Base-by-base conservation (phyloP, 2,888 invertebrate species). In the Drosophila macrospina region DNA sequence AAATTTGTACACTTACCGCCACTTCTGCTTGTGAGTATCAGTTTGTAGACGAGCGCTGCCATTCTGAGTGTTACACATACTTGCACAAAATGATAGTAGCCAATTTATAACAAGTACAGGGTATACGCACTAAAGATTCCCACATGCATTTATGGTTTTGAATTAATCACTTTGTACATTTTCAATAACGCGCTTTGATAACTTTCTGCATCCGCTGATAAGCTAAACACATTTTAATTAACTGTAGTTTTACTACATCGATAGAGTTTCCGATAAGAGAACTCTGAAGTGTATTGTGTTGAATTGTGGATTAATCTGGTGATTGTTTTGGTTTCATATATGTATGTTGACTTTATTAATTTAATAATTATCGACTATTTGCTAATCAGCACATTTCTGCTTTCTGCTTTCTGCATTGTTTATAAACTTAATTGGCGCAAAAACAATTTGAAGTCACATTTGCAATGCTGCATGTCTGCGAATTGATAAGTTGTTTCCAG, bases 341-440 rank as follows among this genome's bases (percentile, higher is more conserved):
- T 20, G 20, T 62, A 64, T 71, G 24, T 77, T 78, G 67, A 65
- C 65, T 78, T 80, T 80, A 77, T 81, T 74, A 71, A 69, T 69
- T 72, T 72, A 83, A 72, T 69, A 80, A 80, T 82, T 82, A 86
- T 86, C 76, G 76, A 88, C 80, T 88, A 85, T 78, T 78, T 76
- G 86, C 86, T 86, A 88, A 86, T 84, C 77, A 86, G 83, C 86
- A 84, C 69, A 69, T 78, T 74, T 60, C n/a, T n/a, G n/a, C n/a
- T n/a, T 20, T 20, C 72, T 55, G 52, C 52, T 30, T 45, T 62
- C 47, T 77, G 78, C 74, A 74, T 75, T 76, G 66, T 86, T 71
- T 80, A 70, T 85, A 68, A 85, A 83, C 83, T 73, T 86, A 88
- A 85, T 87, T 85, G 86, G 87, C 83, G 83, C 80, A 75, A 85